phyloP scores from a whole-genome alignment of 2,113 vertebrate species.

The Struthidea cinerea region DNA sequence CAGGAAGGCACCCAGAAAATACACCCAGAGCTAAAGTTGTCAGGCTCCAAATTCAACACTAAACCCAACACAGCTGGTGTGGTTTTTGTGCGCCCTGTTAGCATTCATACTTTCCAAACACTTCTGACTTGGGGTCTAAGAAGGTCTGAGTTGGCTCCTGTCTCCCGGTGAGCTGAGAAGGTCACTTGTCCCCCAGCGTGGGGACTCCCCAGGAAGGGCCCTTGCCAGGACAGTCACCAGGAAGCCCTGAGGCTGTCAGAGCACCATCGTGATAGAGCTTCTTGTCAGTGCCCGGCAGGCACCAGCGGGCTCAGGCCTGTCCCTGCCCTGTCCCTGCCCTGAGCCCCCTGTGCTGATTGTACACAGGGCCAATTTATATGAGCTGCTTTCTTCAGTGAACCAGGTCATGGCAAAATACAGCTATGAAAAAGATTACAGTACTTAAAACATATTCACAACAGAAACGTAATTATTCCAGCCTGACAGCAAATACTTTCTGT shows the following conservation, averaged over 20 bases:
- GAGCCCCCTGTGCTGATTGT: fast-evolving
- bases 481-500: neutral
- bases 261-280: fast-evolving
- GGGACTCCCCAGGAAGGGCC: neutral
- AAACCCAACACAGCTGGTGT: neutral
- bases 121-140: neutral
- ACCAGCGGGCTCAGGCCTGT: fast-evolving
- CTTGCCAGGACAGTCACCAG: neutral
- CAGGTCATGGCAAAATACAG: neutral
- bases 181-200: fast-evolving
- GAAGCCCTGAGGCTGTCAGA: neutral
- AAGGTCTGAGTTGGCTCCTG: neutral
- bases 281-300: neutral
- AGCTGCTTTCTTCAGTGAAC: neutral
- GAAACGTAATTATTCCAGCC: neutral
- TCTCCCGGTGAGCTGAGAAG: neutral
- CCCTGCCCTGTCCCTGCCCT: neutral
- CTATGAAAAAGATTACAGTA: neutral
- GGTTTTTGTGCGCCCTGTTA: neutral
- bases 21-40: neutral
- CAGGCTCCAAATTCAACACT: neutral
- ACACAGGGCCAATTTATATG: fast-evolving
- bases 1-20: neutral
- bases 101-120: neutral
- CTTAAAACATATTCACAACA: neutral